phyloP scores from a whole-genome alignment of 2,113 vertebrate genomes.

The Coptodon rendalli region DNA sequence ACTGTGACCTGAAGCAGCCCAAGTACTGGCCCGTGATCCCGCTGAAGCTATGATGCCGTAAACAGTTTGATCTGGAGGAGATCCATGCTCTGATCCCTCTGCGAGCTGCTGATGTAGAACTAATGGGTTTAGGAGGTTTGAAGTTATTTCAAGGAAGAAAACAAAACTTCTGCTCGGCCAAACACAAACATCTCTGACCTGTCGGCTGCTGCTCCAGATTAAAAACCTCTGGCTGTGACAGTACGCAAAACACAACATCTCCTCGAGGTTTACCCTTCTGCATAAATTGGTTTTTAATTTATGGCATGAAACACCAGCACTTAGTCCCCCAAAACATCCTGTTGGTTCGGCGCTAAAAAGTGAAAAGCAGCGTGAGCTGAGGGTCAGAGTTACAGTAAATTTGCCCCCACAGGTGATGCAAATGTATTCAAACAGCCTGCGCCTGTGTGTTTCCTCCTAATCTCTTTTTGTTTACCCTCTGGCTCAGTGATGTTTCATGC shows the following conservation, averaged over 20 bases:
- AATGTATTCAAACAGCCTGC: background rate
- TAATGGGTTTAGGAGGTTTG: background rate
- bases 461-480: constrained; percentile 3
- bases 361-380: background rate
- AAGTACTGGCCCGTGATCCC: constrained; percentile 97
- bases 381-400: background rate
- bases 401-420: background rate
- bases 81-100: background rate
- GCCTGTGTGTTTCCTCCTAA: background rate
- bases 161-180: background rate
- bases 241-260: accelerated
- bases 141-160: background rate
- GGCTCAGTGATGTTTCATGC: background rate
- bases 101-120: background rate
- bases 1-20: constrained; percentile 87
- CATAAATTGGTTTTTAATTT: background rate
- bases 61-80: background rate
- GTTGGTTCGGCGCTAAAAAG: background rate
- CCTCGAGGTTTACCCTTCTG: accelerated
- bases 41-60: constrained; percentile 76
- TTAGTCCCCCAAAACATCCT: background rate
- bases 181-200: background rate
- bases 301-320: background rate
- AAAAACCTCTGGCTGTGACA: background rate
- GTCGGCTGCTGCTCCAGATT: background rate